These are phyloP conservation scores for Diplazon laetatorius DNA, from an alignment of 2,888 invertebrate species.

Conservation along the genomic window DNA sequence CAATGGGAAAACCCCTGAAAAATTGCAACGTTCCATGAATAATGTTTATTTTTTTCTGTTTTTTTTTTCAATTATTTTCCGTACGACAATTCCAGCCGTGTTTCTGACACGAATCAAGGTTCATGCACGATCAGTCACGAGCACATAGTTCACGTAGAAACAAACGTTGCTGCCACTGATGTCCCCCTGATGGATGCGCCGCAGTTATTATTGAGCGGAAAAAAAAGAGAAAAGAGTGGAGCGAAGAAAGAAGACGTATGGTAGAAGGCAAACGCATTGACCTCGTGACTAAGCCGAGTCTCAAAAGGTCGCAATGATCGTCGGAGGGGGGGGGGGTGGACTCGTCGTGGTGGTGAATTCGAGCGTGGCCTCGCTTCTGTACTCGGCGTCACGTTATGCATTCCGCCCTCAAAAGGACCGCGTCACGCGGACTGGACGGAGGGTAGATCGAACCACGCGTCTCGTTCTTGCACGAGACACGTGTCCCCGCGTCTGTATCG, in stretches of 20 bases:
- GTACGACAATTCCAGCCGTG: constrained; percentile 13
- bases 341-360: constrained; percentile 26
- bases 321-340: constrained; percentile 25
- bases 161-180: constrained; percentile 50
- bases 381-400: constrained; percentile 37
- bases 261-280: constrained; percentile 19
- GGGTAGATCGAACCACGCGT: constrained; percentile 7
- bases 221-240: neutral
- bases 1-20: too few species aligned
- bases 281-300: constrained; percentile 1
- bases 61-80: constrained; percentile 1
- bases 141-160: constrained; percentile 18
- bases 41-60: neutral
- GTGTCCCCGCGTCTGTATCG: constrained; percentile 54
- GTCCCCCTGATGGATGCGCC: constrained; percentile 38
- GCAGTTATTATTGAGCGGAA: constrained; percentile 10
- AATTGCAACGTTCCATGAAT: too few species aligned
- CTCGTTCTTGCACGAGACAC: constrained; percentile 60
- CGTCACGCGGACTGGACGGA: constrained; percentile 30
- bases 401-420: constrained; percentile 43
- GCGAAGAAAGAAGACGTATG: constrained; percentile 21
- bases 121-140: constrained; percentile 49
- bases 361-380: constrained; percentile 21
- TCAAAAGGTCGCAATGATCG: constrained; percentile 22
- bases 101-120: constrained; percentile 27